These are phyloP conservation scores for Meriones psammophilus DNA, from an alignment of 2,797 vertebrate species.

Conservation along the genomic window DNA sequence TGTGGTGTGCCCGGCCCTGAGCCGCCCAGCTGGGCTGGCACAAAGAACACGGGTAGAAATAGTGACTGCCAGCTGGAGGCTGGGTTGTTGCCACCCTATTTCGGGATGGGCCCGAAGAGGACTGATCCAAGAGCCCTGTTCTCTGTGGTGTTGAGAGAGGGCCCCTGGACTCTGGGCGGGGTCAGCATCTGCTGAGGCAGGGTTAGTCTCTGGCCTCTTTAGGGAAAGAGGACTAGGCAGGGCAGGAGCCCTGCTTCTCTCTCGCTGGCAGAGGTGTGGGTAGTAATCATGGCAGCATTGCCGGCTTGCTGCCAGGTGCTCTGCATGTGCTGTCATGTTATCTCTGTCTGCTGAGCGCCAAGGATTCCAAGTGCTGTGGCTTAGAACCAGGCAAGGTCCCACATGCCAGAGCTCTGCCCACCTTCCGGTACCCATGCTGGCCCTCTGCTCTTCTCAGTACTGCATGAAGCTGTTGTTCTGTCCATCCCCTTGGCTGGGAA, in stretches of 20 bases:
- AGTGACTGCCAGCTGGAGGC: not conserved
- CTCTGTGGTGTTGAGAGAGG: not conserved
- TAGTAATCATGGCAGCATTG: accelerated
- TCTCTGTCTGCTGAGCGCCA: not conserved
- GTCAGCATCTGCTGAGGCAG: not conserved
- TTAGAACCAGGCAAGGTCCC: not conserved
- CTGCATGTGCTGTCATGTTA: not conserved
- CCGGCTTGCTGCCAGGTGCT: not conserved
- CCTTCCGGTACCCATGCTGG: accelerated
- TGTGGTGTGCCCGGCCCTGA: not conserved
- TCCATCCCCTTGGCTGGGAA: not conserved
- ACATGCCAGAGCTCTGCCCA: not conserved
- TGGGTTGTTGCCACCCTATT: not conserved
- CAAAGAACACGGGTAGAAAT: not conserved
- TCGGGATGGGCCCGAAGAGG: not conserved
- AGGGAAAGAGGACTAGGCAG: not conserved
- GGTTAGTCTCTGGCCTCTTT: not conserved
- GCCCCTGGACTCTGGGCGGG: not conserved
- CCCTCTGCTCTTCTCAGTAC: not conserved
- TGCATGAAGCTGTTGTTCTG: not conserved
- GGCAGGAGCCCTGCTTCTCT: not conserved
- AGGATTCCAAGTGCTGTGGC: not conserved
- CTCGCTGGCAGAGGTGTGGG: not conserved
- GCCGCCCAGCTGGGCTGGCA: not conserved
- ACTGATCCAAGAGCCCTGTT: not conserved